phyloP scores from a whole-genome alignment of 2,113 vertebrate genomes.

The Progne subis region DNA sequence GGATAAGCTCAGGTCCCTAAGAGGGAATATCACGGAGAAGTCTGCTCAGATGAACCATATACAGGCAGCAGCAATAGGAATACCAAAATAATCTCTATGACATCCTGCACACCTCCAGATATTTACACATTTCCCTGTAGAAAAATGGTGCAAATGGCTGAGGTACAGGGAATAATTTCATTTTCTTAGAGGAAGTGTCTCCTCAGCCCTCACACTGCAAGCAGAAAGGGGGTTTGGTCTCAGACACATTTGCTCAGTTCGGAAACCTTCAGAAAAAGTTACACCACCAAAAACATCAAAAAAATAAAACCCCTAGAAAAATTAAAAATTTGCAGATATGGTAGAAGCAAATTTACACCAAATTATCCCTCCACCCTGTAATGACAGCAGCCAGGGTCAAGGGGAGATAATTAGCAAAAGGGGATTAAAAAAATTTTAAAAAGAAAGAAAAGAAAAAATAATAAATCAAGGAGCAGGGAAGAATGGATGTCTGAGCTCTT shows the following conservation, averaged over 20 bases:
- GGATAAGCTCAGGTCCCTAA: background rate
- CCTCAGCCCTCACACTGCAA: background rate
- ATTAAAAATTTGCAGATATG: background rate
- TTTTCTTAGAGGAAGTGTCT: background rate
- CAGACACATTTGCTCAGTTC: rapidly evolving
- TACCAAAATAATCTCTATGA: background rate
- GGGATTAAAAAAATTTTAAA: background rate
- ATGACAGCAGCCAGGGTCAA: background rate
- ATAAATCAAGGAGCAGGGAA: slow-evolving; percentile 6
- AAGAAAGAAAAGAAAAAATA: background rate
- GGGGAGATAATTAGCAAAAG: background rate
- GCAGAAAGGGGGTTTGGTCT: background rate
- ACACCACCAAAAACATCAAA: background rate
- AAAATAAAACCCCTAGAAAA: background rate
- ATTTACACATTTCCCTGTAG: background rate
- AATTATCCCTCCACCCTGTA: background rate
- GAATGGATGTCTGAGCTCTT: slow-evolving; percentile 51
- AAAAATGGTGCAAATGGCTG: background rate
- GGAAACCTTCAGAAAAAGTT: background rate
- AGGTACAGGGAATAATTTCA: background rate
- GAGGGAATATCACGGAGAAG: background rate
- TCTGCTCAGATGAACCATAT: background rate
- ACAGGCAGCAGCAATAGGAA: background rate
- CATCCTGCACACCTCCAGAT: background rate
- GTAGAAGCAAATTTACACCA: background rate